phyloP scores from a whole-genome alignment of 1,140 invertebrate species.

The Cepaea nemoralis region DNA sequence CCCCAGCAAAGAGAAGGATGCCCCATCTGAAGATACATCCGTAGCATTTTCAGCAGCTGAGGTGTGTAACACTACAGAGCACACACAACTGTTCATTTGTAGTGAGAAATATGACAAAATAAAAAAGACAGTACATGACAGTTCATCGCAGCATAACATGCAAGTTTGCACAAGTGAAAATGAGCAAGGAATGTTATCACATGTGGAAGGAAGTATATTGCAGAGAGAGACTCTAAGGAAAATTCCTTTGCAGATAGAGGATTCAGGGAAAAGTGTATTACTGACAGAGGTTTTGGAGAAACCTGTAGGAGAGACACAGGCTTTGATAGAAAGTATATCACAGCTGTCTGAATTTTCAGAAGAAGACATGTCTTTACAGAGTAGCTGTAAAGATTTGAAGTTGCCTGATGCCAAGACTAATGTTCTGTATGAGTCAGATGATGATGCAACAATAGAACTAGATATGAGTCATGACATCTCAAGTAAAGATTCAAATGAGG shows the following conservation, averaged over 20 bases:
- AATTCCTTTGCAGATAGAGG: too few species aligned
- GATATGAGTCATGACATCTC: background rate
- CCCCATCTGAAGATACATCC: background rate
- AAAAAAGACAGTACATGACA: too few species aligned
- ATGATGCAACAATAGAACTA: background rate
- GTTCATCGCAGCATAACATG: too few species aligned
- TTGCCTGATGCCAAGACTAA: background rate
- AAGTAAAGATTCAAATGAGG: background rate
- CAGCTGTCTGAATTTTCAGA: background rate
- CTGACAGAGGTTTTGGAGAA: too few species aligned
- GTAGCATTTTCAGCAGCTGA: background rate
- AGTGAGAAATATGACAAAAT: background rate
- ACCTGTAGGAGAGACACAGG: too few species aligned
- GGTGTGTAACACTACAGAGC: background rate
- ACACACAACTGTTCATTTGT: background rate
- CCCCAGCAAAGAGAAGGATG: background rate
- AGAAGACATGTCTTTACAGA: background rate
- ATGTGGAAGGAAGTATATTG: too few species aligned
- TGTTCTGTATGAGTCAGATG: constrained; percentile 1
- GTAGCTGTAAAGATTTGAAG: background rate
- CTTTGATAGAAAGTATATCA: background rate
- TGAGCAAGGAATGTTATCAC: background rate
- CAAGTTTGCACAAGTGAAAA: background rate
- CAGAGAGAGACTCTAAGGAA: too few species aligned
- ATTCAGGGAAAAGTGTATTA: too few species aligned